These are phyloP conservation scores for Dromococcyx pavoninus DNA, from an alignment of 2,797 vertebrate genomes.

Conservation along the genomic window DNA sequence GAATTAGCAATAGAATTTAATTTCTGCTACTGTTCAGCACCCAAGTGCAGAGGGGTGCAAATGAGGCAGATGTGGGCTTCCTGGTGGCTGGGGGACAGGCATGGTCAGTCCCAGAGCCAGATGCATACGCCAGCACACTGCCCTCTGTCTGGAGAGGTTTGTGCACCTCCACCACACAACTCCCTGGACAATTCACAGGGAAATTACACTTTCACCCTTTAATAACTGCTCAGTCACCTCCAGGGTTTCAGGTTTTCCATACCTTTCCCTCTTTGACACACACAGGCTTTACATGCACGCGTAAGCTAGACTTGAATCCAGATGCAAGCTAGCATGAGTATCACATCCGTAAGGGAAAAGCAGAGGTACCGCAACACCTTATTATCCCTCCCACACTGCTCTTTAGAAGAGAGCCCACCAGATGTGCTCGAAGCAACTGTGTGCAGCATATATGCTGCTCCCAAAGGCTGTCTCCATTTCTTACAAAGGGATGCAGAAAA, in stretches of 20 bases:
- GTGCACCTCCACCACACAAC: background rate
- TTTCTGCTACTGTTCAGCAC: background rate
- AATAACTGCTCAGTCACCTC: background rate
- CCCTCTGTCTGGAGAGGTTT: background rate
- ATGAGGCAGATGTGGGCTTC: rapidly evolving
- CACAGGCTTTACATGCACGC: background rate
- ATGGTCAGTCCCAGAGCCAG: background rate
- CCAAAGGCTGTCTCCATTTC: background rate
- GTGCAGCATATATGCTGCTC: background rate
- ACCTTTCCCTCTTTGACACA: background rate
- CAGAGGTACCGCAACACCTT: constrained; percentile 19
- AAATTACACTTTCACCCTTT: background rate
- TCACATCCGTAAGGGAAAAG: background rate
- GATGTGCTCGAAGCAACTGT: background rate
- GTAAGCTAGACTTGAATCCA: background rate
- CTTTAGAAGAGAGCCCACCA: background rate
- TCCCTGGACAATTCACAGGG: background rate
- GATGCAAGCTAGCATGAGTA: background rate
- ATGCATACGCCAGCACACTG: too few relatives aligned
- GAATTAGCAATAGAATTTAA: background rate
- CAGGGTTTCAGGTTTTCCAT: background rate
- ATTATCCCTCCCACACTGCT: background rate
- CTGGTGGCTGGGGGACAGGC: rapidly evolving
- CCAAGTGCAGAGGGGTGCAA: rapidly evolving
- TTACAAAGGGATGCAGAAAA: background rate